Percentiles rank a stretch among this genome's conserved stretches.
Evolutionary conservation across 2,888 invertebrate species (phyloP).

Genomic region (Sarcophaga subvicina): DNA sequence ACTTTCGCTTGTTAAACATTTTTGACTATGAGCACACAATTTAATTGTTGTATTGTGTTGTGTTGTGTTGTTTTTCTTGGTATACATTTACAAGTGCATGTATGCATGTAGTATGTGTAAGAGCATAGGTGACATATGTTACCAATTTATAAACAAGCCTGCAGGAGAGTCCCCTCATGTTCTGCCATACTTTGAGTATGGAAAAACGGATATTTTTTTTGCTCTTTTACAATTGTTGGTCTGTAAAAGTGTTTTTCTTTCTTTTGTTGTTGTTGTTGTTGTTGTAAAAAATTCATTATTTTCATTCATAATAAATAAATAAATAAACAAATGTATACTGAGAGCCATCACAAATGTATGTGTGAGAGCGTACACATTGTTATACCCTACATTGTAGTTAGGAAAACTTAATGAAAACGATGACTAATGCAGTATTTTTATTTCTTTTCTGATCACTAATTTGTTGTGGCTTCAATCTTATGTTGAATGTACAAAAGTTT

Average conservation of each 20-base stretch:
- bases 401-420: no score
- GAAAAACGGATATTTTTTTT: background rate
- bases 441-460: no score
- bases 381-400: no score
- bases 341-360: background rate
- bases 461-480: no score
- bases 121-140: constrained; percentile 44
- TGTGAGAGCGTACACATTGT: background rate
- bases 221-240: background rate
- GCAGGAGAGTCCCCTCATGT: constrained; percentile 2
- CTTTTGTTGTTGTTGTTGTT: background rate
- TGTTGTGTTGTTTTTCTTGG: no score
- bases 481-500: no score
- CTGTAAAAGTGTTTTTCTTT: background rate
- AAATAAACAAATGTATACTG: constrained; percentile 42
- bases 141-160: constrained; percentile 42
- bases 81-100: background rate
- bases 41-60: constrained; percentile 26
- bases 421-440: no score
- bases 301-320: constrained; percentile 44
- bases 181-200: background rate
- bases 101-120: background rate
- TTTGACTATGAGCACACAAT: constrained; percentile 35
- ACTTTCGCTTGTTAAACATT: constrained; percentile 39
- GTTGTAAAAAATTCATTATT: constrained; percentile 55